Conservation (phyloP, 2,797 vertebrate genomes). For the Esox masquinongy region DNA sequence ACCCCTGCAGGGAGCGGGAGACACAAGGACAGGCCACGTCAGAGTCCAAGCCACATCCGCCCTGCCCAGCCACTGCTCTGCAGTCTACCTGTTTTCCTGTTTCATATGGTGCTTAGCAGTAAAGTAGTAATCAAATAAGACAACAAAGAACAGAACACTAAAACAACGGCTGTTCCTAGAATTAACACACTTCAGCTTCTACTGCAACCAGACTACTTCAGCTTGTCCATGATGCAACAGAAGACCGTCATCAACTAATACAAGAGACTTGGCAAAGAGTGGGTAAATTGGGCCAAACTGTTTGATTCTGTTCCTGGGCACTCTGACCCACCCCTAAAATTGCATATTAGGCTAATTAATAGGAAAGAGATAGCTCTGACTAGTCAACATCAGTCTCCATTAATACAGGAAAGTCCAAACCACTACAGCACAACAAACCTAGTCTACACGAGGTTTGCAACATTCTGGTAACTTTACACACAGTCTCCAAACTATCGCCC, state of each 20-base stretch:
- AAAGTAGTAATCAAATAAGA: no score
- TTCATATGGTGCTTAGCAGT: no score
- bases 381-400: not conserved
- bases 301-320: not conserved
- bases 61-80: not conserved
- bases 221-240: not conserved
- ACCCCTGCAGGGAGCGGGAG: conserved; percentile 53
- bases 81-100: no score
- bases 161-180: not conserved
- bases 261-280: not conserved
- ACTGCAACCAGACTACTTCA: not conserved
- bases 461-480: no score
- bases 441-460: not conserved
- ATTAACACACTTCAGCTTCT: not conserved
- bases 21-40: conserved; percentile 49
- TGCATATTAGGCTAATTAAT: not conserved
- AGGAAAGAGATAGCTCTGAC: not conserved
- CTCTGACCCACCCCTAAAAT: not conserved
- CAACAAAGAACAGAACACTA: no score
- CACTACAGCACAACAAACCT: not conserved
- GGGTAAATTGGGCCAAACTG: not conserved
- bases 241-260: not conserved
- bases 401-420: not conserved
- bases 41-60: conserved; percentile 31
- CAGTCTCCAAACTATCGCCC: no score